Evolutionary conservation across 2,113 vertebrate genomes (phyloP).

Genomic region (Tiliqua scincoides): DNA sequence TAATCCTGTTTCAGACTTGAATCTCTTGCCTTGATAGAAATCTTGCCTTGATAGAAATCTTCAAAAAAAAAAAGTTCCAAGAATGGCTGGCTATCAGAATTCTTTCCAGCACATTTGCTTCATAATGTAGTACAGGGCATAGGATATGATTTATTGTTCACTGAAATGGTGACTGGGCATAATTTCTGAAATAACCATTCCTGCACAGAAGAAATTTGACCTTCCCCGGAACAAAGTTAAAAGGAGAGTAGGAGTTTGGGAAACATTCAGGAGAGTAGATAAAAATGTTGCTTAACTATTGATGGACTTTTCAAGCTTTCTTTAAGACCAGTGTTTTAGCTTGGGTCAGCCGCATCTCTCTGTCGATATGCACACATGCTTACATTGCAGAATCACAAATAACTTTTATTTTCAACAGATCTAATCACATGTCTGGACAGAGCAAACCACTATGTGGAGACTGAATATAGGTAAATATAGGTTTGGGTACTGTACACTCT

Average conservation of each 20-base stretch:
- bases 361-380: background rate
- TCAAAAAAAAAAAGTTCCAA: background rate
- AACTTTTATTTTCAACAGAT: constrained; percentile 77
- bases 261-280: background rate
- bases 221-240: background rate
- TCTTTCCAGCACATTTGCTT: background rate
- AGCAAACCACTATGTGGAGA: constrained; percentile 77
- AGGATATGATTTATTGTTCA: background rate
- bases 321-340: constrained; percentile 28
- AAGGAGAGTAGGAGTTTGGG: background rate
- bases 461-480: constrained; percentile 82
- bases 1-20: background rate
- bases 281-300: constrained; percentile 12
- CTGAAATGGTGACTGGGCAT: background rate
- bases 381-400: constrained; percentile 32
- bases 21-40: background rate
- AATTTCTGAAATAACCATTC: background rate
- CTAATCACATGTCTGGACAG: constrained; percentile 86
- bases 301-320: background rate
- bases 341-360: constrained; percentile 26
- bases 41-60: background rate
- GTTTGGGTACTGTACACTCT: constrained; percentile 9
- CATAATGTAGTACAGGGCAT: background rate
- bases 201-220: background rate
- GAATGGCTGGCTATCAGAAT: background rate